Evolutionary conservation across 2,888 invertebrate genomes (phyloP).

Genomic region (Nebria brevicollis): DNA sequence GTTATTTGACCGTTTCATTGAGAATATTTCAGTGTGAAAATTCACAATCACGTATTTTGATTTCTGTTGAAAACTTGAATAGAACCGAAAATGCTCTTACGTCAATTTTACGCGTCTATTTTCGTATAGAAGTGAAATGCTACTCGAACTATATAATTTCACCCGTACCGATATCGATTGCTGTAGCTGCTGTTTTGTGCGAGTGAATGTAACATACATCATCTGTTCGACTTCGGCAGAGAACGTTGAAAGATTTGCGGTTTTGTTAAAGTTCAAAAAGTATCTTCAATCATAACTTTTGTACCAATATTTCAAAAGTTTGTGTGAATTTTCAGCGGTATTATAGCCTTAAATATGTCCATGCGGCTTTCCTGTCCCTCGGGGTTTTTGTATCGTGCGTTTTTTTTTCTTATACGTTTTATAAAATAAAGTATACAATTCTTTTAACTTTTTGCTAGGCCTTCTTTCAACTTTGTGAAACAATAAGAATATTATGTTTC

Average conservation of each 20-base stretch:
- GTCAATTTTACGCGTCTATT: constrained; percentile 36
- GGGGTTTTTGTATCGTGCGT: background rate
- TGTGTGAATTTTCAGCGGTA: constrained; percentile 42
- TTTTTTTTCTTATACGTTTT: background rate
- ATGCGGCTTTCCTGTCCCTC: constrained; percentile 20
- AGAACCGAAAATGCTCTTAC: constrained; percentile 35
- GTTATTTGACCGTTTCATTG: background rate
- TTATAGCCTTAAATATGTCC: constrained; percentile 44
- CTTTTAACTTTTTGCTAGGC: background rate
- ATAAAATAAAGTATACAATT: background rate
- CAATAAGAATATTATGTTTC: background rate
- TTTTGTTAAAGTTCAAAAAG: constrained; percentile 48
- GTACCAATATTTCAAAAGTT: constrained; percentile 47
- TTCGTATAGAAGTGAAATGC: constrained; percentile 20
- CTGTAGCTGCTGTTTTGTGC: constrained; percentile 28
- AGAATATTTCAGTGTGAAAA: background rate
- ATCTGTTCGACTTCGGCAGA: constrained; percentile 17
- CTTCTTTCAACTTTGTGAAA: background rate
- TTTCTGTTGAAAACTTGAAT: constrained; percentile 37
- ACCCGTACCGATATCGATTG: constrained; percentile 20
- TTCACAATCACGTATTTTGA: constrained; percentile 35
- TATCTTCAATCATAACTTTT: constrained; percentile 47
- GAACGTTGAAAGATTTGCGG: constrained; percentile 47
- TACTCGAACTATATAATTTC: constrained; percentile 1
- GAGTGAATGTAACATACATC: constrained; percentile 43